Evolutionary conservation across 2,113 vertebrate species (phyloP).

Genomic region (Anguilla rostrata): DNA sequence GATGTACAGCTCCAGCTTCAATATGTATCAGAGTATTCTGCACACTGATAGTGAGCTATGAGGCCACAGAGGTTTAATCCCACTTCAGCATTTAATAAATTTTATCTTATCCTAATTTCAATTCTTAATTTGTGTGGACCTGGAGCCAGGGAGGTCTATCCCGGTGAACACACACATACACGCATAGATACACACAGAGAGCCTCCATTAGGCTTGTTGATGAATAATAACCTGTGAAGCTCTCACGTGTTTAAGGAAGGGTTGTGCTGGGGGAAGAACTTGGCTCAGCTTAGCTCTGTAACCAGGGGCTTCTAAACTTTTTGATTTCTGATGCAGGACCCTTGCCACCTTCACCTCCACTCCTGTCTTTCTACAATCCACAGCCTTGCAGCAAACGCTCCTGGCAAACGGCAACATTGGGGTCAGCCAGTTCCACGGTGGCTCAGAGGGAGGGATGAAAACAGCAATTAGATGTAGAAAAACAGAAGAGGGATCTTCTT

Average conservation of each 20-base stretch:
- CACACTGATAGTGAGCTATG: not conserved
- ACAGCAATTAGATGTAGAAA: slow-evolving; percentile 9
- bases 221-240: not conserved
- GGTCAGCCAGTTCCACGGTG: not conserved
- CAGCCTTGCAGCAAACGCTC: not conserved
- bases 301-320: not conserved
- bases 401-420: not conserved
- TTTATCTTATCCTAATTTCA: slow-evolving; percentile 12
- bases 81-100: slow-evolving; percentile 12
- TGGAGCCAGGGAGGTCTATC: not conserved
- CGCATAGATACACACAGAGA: slow-evolving; percentile 1
- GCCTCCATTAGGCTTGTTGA: not conserved
- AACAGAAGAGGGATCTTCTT: not conserved
- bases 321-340: not conserved
- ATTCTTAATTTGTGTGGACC: not conserved
- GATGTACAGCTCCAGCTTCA: slow-evolving; percentile 11
- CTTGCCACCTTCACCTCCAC: too few relatives aligned
- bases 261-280: not conserved
- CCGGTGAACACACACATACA: not conserved
- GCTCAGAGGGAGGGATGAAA: not conserved
- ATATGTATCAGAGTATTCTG: slow-evolving; percentile 2
- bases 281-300: not conserved
- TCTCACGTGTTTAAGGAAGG: not conserved
- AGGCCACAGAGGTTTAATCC: not conserved
- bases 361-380: not conserved